phyloP scores from a whole-genome alignment of 2,888 invertebrate species.

The Encarsia formosa region DNA sequence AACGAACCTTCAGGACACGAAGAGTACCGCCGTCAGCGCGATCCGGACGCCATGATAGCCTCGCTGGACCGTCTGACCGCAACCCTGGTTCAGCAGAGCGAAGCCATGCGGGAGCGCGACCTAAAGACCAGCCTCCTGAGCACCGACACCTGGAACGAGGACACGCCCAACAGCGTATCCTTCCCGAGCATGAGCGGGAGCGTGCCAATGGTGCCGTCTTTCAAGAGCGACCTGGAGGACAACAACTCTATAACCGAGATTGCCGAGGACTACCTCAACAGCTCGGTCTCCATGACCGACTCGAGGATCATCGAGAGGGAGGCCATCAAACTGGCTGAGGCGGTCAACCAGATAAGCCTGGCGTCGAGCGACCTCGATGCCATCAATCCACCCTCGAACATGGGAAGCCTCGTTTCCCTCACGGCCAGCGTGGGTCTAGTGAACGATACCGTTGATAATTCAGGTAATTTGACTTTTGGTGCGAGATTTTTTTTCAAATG shows the following conservation, averaged over 20 bases:
- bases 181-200: constrained; percentile 78
- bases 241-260: constrained; percentile 24
- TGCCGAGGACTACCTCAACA: neutral
- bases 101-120: constrained; percentile 56
- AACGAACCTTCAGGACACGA: neutral
- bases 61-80: constrained; percentile 64
- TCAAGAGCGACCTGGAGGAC: constrained; percentile 57
- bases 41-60: constrained; percentile 67
- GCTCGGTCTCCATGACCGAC: constrained; percentile 55
- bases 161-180: constrained; percentile 73
- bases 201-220: constrained; percentile 66
- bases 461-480: too few species aligned
- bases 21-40: constrained; percentile 54
- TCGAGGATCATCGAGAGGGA: constrained; percentile 71
- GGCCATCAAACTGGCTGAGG: constrained; percentile 65
- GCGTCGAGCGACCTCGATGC: constrained; percentile 61
- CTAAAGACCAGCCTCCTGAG: constrained; percentile 47
- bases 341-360: constrained; percentile 46
- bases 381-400: constrained; percentile 72
- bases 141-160: constrained; percentile 72
- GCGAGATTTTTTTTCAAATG: too few species aligned
- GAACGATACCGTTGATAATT: constrained; percentile 16
- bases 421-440: constrained; percentile 48
- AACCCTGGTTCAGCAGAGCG: constrained; percentile 63
- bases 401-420: constrained; percentile 65